Base-by-base conservation (phyloP, 2,113 vertebrate genomes). In the Montifringilla adamsi region DNA sequence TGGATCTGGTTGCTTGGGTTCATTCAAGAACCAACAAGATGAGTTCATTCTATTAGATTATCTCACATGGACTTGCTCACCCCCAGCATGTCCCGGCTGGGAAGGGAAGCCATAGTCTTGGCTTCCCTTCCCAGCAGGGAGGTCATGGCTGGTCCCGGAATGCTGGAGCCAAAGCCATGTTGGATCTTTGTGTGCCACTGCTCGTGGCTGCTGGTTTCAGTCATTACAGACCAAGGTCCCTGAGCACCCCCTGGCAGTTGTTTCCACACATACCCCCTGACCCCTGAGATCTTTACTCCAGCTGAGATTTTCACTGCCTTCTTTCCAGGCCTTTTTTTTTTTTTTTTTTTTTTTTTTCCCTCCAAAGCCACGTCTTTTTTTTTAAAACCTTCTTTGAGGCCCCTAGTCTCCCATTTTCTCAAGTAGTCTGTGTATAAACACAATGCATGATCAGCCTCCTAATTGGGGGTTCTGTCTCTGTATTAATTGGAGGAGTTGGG, bases 401-500 rank as follows among this genome's bases (percentile, higher is more conserved):
- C 86, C 76, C 80, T 44, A n/a, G 58, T 63, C 72, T 78, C 56
- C 50, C 4, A 2, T 90, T 90, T 95, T 95, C 92, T 93, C 67
- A 85, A 73, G 41, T 79, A 73, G 53, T 79, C n/a, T 82, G 37
- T 70, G 44, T 47, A 82, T 69, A 82, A 93, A 58, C 74, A 89
- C 84, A 94, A 78, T 85, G 64, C 39, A 43, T 81, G n/a, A 67
- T 94, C 68, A 94, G 52, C 64, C 33, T 84, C 91, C 56, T 93
- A 78, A 81, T 67, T 93, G 88, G 66, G 50, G 15, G 13, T 83
- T 94, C 76, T 84, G 44, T 59, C 82, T 87, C 37, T 74, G 18
- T 60, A 19, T 87, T 93, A 93, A 92, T 90, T 95, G 93, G 73
- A 74, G 73, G 64, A 87, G 13, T 52, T 93, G 33, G 27, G 77